Evolutionary conservation across 2,888 invertebrate genomes (phyloP), one percentile per base, ranked within the genome.

Genomic region (Candidula unifasciata): DNA sequence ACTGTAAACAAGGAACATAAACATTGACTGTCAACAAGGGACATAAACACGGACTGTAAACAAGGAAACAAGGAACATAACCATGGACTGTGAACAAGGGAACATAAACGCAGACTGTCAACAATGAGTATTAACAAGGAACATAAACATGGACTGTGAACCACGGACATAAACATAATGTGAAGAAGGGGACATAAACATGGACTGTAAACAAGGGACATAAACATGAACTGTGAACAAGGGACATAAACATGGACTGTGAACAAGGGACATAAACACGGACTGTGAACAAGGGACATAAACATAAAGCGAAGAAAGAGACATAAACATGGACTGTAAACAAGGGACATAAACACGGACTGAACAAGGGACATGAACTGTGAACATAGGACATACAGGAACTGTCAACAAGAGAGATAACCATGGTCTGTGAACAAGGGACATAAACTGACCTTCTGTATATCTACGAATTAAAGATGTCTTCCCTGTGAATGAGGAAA

Each of bases 381-480:
- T 16, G 37, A 68, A n/a, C 10, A 13, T 21, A n/a, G 66, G n/a
- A 54, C 10, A 13, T 18, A 44, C 44, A 44, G 3, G 44, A 30
- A 71, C 18, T n/a, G 66, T 16, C 27, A 68, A n/a, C 10, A 13
- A n/a, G 66, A n/a, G 24, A 60, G 24, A 60, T 60, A 33, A n/a
- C 5, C 35, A 13, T n/a, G 52, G 35, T 44, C 1, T 44, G 57
- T 30, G n/a, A 30, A 6, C 30, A 54, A 3, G 52, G 27, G 52
- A 27, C 82, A 57, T 85, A n/a, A n/a, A n/a, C n/a, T n/a, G n/a
- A 87, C 87, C 87, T 85, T 87, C 87, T 52, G 87, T 85, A 73
- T 87, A 87, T 74, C 87, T 21, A 33, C 87, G 64, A 30, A 87
- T 87, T 35, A 87, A 69, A 21, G 87, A 87, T 27, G 87, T 87